These are phyloP conservation scores for Busseola fusca DNA, from an alignment of 2,888 invertebrate genomes.

Conservation along the genomic window DNA sequence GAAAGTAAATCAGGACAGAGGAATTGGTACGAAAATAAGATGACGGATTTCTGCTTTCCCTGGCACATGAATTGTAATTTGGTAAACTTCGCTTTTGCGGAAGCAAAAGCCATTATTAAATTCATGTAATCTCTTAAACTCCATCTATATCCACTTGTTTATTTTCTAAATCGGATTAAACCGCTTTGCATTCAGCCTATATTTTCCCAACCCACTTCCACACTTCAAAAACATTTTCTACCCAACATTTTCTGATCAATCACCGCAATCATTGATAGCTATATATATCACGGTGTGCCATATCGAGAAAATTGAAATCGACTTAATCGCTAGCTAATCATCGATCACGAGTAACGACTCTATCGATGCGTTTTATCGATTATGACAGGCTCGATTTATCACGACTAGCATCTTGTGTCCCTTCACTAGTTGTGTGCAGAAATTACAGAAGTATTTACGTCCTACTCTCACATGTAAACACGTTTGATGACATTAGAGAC, in stretches of 20 bases:
- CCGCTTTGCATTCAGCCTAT: conserved; percentile 33
- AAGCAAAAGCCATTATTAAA: conserved; percentile 37
- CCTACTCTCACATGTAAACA: conserved; percentile 68
- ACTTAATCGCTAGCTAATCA: conserved; percentile 58
- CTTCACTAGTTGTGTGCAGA: conserved; percentile 57
- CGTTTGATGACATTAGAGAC: conserved; percentile 58
- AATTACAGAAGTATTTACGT: conserved; percentile 67
- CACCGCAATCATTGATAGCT: conserved; percentile 55
- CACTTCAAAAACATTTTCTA: conserved; percentile 51
- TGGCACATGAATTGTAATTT: conserved; percentile 13
- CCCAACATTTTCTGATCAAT: conserved; percentile 54
- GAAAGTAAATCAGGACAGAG: conserved; percentile 30
- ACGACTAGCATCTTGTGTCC: conserved; percentile 38
- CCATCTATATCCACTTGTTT: conserved; percentile 37
- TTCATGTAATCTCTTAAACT: conserved; percentile 37
- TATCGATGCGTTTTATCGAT: conserved; percentile 57
- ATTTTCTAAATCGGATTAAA: conserved; percentile 45
- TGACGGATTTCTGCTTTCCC: conserved; percentile 27
- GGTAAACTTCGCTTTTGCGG: conserved; percentile 33
- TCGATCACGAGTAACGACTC: conserved; percentile 58
- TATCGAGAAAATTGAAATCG: conserved; percentile 61
- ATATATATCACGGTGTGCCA: conserved; percentile 56
- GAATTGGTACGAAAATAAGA: conserved; percentile 28
- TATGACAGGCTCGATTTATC: conserved; percentile 57
- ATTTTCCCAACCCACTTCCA: conserved; percentile 56